Base-by-base conservation (phyloP, 1,140 invertebrate species). In the Octopus bimaculoides region DNA sequence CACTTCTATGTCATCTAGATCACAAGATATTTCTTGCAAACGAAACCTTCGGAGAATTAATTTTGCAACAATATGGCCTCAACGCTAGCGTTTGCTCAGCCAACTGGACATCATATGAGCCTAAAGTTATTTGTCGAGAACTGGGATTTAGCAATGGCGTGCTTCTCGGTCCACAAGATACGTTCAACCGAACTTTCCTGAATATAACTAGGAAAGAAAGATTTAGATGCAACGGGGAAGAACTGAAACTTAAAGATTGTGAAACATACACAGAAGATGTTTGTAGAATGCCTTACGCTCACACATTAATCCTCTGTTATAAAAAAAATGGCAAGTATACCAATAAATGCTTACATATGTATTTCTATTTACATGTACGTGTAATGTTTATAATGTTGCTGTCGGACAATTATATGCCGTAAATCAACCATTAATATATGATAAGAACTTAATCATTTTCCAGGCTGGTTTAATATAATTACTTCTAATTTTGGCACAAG, bases 61-160 rank as follows among this genome's bases (percentile, higher is more conserved):
- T 84, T 12, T 81, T 85, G 0, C 79, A 84, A 20, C 80, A 83
- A 55, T 82, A 82, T 78, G 84, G 84, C 55, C 77, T 82, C 12
- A 82, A 83, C 54, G 87, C 85, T 5, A 83, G 82, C 5, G 79
- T 87, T 12, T 88, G 87, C 80, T 76, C 78, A 14, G 82, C 83
- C 17, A 82, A 80, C 41, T 88, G 85, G 84, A 80, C 81, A 78
- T 82, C 85, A 41, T 56, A 17, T 5, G 85, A 87, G 41, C 85
- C 87, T n/a, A 81, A 81, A 55, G 83, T 84, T 9, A 77, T 84
- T 5, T 88, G 87, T 61, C 79, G 79, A 54, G 55, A 80, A 66
- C 61, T 79, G 41, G 84, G 85, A 54, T 86, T 80, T 75, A 79
- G 56, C 12, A 84, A 83, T 2, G 87, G 87, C 4, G 80, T 84